phyloP scores from a whole-genome alignment of 2,797 vertebrate species.

The Epinephelus awoara region DNA sequence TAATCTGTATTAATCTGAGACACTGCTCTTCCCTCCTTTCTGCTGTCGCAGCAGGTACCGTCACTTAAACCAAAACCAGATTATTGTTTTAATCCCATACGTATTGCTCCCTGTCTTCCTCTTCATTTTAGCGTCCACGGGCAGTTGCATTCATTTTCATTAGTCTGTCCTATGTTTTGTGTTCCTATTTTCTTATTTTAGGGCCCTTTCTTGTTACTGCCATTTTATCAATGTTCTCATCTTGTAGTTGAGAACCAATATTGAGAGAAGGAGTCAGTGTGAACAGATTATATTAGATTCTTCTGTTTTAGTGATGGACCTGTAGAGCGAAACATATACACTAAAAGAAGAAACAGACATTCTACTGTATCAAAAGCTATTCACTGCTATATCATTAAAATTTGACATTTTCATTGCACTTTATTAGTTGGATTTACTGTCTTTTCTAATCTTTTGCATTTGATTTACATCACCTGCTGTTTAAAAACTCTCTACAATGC shows the following conservation, averaged over 20 bases:
- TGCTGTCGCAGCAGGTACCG: slow-evolving; percentile 57
- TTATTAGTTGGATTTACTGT: neutral
- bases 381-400: neutral
- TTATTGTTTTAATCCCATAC: slow-evolving; percentile 38
- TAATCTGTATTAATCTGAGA: slow-evolving; percentile 69
- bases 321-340: neutral
- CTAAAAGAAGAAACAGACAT: neutral
- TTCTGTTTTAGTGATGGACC: slow-evolving; percentile 17
- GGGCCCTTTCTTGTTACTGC: neutral
- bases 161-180: neutral
- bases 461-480: neutral
- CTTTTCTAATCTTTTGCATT: neutral
- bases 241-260: slow-evolving; percentile 6
- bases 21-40: slow-evolving; percentile 33
- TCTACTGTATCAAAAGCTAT: neutral
- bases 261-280: slow-evolving; percentile 36
- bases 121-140: neutral
- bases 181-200: neutral
- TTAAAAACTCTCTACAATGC: neutral
- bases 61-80: slow-evolving; percentile 59
- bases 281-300: slow-evolving; percentile 41
- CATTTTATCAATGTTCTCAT: slow-evolving; percentile 18
- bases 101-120: slow-evolving; percentile 5
- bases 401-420: neutral
- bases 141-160: neutral